These are phyloP conservation scores for Choloepus hoffmanni DNA, from an alignment of 2,113 vertebrate species.

Conservation along the genomic window DNA sequence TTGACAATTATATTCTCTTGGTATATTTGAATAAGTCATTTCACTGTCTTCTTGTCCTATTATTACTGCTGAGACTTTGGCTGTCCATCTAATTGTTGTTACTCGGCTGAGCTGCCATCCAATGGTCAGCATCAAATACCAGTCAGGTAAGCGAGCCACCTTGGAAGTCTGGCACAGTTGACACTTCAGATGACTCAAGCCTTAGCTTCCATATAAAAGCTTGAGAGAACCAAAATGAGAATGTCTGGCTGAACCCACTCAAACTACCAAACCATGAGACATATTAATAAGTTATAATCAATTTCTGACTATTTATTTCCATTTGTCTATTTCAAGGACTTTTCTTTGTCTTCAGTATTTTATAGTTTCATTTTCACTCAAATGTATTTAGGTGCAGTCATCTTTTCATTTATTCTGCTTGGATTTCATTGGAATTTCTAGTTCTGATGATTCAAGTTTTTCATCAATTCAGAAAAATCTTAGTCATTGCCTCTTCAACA, in stretches of 20 bases:
- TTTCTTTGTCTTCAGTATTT: slow-evolving; percentile 38
- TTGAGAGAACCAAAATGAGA: background rate
- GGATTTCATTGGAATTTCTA: slow-evolving; percentile 13
- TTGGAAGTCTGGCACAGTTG: background rate
- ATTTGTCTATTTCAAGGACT: background rate
- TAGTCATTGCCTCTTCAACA: slow-evolving; percentile 21
- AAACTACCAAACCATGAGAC: background rate
- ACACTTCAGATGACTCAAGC: background rate
- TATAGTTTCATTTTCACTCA: slow-evolving; percentile 13
- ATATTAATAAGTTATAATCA: background rate
- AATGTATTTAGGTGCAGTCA: background rate
- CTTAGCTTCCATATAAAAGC: background rate
- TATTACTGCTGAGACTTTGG: background rate
- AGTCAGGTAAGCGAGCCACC: background rate
- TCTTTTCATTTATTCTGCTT: background rate
- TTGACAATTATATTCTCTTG: background rate
- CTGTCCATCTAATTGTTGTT: background rate
- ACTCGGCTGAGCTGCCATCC: too few relatives aligned
- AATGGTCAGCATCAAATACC: too few relatives aligned
- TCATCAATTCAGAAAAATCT: slow-evolving; percentile 37
- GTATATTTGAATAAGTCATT: background rate
- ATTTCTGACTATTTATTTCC: too few relatives aligned
- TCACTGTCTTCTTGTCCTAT: background rate
- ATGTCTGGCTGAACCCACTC: background rate
- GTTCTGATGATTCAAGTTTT: slow-evolving; percentile 13